phyloP scores from a whole-genome alignment of 2,888 invertebrate species.

The Tinea semifulvella region DNA sequence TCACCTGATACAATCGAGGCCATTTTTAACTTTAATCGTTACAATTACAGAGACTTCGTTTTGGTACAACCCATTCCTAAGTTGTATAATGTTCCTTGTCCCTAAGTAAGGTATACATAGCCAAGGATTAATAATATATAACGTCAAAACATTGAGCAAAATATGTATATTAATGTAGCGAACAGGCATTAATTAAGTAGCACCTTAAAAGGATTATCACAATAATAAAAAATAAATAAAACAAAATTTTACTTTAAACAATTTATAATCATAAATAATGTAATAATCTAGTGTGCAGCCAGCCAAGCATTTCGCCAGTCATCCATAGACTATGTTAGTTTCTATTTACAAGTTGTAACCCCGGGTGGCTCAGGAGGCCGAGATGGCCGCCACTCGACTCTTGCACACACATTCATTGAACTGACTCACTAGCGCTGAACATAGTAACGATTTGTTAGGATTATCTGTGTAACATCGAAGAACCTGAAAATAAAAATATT shows the following conservation, averaged over 20 bases:
- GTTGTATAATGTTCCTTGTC: too few species aligned
- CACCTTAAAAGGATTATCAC: too few species aligned
- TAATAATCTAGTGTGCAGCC: neutral
- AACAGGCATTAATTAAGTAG: too few species aligned
- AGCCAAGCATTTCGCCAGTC: neutral
- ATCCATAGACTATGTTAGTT: neutral
- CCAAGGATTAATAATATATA: too few species aligned
- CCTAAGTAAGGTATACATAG: too few species aligned
- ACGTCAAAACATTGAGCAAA: too few species aligned
- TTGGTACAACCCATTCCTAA: too few species aligned
- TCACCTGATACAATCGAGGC: too few species aligned
- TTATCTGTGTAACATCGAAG: constrained; percentile 56
- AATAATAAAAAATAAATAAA: too few species aligned
- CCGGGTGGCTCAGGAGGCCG: constrained; percentile 39
- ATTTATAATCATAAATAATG: constrained; percentile 7
- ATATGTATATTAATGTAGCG: too few species aligned
- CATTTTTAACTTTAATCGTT: too few species aligned
- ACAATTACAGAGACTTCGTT: too few species aligned
- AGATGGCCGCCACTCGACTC: constrained; percentile 50
- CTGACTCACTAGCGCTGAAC: constrained; percentile 59
- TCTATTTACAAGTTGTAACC: constrained; percentile 4
- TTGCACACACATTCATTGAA: constrained; percentile 63
- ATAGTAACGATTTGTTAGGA: constrained; percentile 47
- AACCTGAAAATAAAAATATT: constrained; percentile 42
- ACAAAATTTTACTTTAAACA: constrained; percentile 4